Evolutionary conservation across 2,113 vertebrate genomes (phyloP).

Genomic region (Edolisoma coerulescens): DNA sequence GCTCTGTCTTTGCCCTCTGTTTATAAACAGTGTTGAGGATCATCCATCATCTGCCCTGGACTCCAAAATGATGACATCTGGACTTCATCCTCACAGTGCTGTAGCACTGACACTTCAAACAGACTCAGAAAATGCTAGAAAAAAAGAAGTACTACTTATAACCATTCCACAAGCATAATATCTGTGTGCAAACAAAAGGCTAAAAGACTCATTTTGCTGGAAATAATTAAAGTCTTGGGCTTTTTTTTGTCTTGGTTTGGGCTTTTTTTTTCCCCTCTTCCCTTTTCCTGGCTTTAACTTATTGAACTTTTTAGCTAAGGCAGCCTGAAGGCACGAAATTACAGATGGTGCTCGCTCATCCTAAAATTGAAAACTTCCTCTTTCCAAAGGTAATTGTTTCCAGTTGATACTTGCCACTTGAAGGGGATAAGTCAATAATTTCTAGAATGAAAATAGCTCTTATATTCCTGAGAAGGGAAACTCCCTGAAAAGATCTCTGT

Average conservation of each 20-base stretch:
- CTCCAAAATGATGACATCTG: conserved; percentile 24
- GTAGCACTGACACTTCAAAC: conserved; percentile 31
- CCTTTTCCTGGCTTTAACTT: conserved; percentile 33
- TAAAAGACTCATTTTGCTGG: not conserved
- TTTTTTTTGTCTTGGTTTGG: not conserved
- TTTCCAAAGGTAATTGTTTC: conserved; percentile 58
- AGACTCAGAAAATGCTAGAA: not conserved
- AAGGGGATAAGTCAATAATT: conserved; percentile 10
- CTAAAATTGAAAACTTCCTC: conserved; percentile 59
- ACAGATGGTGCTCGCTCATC: conserved; percentile 47
- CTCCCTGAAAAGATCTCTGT: not conserved
- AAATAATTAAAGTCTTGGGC: not conserved
- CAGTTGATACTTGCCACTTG: conserved; percentile 1
- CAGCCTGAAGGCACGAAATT: conserved; percentile 34
- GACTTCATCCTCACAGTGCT: conserved; percentile 1
- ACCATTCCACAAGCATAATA: not conserved
- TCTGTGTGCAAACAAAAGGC: conserved; percentile 5
- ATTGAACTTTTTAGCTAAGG: conserved; percentile 27
- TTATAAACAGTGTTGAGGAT: not conserved
- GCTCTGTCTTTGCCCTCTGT: not conserved
- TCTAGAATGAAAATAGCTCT: not conserved
- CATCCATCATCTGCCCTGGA: conserved; percentile 1
- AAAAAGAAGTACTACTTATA: not conserved
- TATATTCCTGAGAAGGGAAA: not conserved
- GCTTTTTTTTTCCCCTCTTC: not conserved